Conservation (phyloP, 2,797 vertebrate genomes). For the Peromyscus attwateri region DNA sequence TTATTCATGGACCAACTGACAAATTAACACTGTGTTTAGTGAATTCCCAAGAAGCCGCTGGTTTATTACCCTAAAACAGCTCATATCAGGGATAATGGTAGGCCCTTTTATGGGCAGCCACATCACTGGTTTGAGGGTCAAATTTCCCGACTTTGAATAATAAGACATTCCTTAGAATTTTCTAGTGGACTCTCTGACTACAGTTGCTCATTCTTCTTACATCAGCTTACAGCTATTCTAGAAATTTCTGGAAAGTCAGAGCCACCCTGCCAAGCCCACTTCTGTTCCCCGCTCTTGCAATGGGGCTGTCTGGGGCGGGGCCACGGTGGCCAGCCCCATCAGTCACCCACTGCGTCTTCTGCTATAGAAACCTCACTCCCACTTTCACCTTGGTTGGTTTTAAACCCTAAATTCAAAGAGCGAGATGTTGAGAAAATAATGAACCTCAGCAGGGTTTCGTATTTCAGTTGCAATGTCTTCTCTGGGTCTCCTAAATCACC, state of each 20-base stretch:
- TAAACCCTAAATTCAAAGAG: constrained; percentile 22
- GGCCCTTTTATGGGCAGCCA: not conserved
- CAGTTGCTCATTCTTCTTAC: constrained; percentile 18
- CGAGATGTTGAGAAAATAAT: not conserved
- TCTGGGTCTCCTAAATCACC: constrained; percentile 47
- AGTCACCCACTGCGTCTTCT: not conserved
- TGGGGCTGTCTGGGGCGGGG: not conserved
- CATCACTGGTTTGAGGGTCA: not conserved
- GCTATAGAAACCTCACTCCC: not conserved
- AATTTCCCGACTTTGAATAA: not conserved
- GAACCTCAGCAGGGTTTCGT: constrained; percentile 47
- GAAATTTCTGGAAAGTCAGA: constrained; percentile 65
- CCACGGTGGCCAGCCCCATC: not conserved
- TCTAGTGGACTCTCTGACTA: not conserved
- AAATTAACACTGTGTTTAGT: not conserved
- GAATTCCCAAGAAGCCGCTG: constrained; percentile 19
- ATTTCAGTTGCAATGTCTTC: constrained; percentile 63
- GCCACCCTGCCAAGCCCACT: constrained; percentile 65
- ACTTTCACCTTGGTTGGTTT: not conserved
- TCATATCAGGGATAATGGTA: not conserved
- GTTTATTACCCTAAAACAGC: constrained; percentile 16
- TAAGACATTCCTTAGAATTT: not conserved
- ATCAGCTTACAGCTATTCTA: constrained; percentile 56
- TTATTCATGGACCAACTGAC: not conserved
- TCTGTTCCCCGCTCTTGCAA: constrained; percentile 61